Conservation (phyloP, 2,113 vertebrate genomes). For the Lepus europaeus region DNA sequence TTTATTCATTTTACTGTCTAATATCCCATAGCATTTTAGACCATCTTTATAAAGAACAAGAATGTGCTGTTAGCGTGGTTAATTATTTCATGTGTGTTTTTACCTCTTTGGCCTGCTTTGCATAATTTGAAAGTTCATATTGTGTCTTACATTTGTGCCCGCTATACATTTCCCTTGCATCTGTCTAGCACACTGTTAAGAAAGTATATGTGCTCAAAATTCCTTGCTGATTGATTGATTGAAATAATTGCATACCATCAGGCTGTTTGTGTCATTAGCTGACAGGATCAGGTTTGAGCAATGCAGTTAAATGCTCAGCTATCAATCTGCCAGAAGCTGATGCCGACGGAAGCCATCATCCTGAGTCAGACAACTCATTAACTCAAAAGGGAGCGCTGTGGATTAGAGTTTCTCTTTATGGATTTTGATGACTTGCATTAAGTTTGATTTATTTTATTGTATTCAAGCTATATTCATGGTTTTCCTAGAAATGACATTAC, state of each 20-base stretch:
- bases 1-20: background rate
- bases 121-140: background rate
- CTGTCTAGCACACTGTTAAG: background rate
- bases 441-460: slow-evolving; percentile 59
- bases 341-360: background rate
- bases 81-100: slow-evolving; percentile 29
- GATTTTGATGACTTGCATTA: slow-evolving; percentile 31
- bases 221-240: slow-evolving; percentile 67
- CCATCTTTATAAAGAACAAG: background rate
- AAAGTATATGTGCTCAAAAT: slow-evolving; percentile 33
- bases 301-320: slow-evolving; percentile 17
- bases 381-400: background rate
- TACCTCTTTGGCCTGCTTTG: background rate
- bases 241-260: slow-evolving; percentile 66
- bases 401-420: slow-evolving; percentile 43
- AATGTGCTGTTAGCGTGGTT: background rate
- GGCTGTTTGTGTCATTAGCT: slow-evolving; percentile 62
- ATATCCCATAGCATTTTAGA: background rate
- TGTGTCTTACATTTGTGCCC: background rate
- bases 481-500: slow-evolving; percentile 50
- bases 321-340: slow-evolving; percentile 1
- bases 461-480: slow-evolving; percentile 42
- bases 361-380: slow-evolving; percentile 44
- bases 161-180: background rate
- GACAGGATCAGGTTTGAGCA: slow-evolving; percentile 45